Evolutionary conservation across 2,797 vertebrate species (phyloP).

Genomic region (Scolopax bukidnonensis): DNA sequence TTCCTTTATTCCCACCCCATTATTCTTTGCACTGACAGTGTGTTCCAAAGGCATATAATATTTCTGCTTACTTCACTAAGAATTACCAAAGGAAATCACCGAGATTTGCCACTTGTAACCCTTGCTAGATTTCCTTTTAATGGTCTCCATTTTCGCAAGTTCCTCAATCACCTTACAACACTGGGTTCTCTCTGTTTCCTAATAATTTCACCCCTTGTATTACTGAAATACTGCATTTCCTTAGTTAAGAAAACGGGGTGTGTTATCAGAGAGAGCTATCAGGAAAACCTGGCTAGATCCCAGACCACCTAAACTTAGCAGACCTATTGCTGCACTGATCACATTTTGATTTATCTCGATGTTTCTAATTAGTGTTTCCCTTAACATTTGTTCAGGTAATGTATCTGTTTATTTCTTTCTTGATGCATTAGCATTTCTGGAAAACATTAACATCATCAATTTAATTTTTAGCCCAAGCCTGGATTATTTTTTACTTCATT

Average conservation of each 20-base stretch:
- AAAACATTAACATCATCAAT: not conserved
- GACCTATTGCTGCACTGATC: not conserved
- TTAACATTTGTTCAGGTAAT: constrained; percentile 13
- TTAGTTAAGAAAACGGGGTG: not conserved
- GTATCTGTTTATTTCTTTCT: constrained; percentile 3
- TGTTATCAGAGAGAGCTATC: not conserved
- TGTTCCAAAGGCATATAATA: not conserved
- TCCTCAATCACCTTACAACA: not conserved
- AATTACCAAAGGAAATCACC: not conserved
- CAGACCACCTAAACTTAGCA: not conserved
- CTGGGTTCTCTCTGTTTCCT: not conserved
- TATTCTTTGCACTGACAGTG: not conserved
- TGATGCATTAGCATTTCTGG: not conserved
- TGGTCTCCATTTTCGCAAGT: not conserved
- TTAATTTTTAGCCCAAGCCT: not conserved
- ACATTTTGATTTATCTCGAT: constrained; percentile 40
- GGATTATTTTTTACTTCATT: not conserved
- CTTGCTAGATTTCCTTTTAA: not conserved
- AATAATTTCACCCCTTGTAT: not conserved
- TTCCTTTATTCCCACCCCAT: not conserved
- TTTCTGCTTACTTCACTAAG: not conserved
- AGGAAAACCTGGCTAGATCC: not conserved
- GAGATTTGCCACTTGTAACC: not conserved
- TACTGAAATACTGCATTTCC: not conserved
- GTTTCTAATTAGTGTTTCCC: constrained; percentile 25